Base-by-base conservation (phyloP, 1,140 invertebrate species). In the Diorhabda elongata region DNA sequence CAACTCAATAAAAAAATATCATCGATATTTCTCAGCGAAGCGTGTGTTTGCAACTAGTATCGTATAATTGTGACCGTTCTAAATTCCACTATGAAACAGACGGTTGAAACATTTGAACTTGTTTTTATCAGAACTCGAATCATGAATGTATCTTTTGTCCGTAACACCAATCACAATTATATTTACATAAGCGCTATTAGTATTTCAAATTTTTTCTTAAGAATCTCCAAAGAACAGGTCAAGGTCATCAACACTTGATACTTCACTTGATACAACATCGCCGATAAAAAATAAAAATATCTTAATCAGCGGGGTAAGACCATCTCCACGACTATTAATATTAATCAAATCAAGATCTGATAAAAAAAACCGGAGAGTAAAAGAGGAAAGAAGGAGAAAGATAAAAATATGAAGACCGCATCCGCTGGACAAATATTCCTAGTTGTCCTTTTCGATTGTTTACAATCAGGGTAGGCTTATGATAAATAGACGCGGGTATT, bases 291-390 rank as follows among this genome's bases (percentile, higher is more conserved):
- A 62, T 62, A 62, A 62, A 62, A 61, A 61, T 65, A 65, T 65
- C 64, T 65, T 62, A 70, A 70, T 70, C 69, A 62, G 63, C 64
- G 69, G 63, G 58, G 69, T 58, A 44, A 65, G 56, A 56, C 42
- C 61, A 62, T 62, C 61, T 6, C 8, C n/a, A 26, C 58, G 43
- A 70, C 69, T 44, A 70, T 67, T 70, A 62, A 62, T 70, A 70
- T 70, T 70, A 70, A 70, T 70, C 69, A 70, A 70, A 65, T 44
- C 26, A 59, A 70, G 69, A 70, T 70, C 69, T 69, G 65, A 66
- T 66, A 66, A 70, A 67, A 11, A 65, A 70, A 67, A 66, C 45
- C 60, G 11, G 63, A 60, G 62, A 59, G 61, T 8, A 63, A 56
- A 42, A 69, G 47, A 52, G n/a, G 47, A n/a, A 52, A 52, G 47